phyloP scores from a whole-genome alignment of 2,888 invertebrate genomes.

The Papilio demoleus region DNA sequence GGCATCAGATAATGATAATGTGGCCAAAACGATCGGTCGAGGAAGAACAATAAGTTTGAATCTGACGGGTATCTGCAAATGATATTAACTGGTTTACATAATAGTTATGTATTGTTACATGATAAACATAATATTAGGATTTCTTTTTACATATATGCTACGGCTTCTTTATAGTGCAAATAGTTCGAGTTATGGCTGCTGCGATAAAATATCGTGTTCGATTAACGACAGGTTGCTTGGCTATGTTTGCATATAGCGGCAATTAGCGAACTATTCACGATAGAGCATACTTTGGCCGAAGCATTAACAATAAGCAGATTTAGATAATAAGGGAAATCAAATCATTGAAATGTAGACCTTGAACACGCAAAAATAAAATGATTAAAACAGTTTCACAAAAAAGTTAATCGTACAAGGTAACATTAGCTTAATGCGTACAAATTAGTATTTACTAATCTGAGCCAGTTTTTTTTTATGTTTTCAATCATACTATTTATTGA shows the following conservation, averaged over 20 bases:
- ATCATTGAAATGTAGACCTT: neutral
- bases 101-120: neutral
- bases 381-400: neutral
- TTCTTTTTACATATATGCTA: neutral
- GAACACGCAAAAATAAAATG: neutral
- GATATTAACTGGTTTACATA: neutral
- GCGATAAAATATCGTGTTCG: too few relatives aligned
- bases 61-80: conserved; percentile 85
- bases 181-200: too few relatives aligned
- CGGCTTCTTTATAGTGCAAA: too few relatives aligned
- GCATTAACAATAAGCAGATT: too few relatives aligned
- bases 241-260: too few relatives aligned
- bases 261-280: too few relatives aligned
- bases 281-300: too few relatives aligned
- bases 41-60: conserved; percentile 89
- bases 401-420: neutral
- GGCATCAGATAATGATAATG: conserved; percentile 91
- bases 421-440: neutral
- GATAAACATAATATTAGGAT: neutral
- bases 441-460: neutral
- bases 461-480: too few relatives aligned
- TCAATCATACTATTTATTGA: too few relatives aligned
- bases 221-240: too few relatives aligned
- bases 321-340: neutral
- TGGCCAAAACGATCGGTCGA: conserved; percentile 90